Conservation (phyloP, 2,888 invertebrate species). For the Nineta flava region DNA sequence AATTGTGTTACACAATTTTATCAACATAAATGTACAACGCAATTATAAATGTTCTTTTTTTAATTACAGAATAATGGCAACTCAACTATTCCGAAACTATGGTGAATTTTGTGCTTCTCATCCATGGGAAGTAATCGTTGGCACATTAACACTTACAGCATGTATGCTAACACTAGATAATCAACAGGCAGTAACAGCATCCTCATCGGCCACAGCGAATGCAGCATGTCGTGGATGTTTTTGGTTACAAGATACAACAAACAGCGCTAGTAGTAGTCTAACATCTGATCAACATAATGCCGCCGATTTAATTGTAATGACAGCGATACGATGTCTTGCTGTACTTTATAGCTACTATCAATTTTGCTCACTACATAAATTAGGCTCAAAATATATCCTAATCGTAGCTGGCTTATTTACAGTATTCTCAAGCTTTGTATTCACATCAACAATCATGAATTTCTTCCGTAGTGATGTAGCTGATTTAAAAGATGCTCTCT, state of each 20-base stretch:
- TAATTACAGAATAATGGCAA: conserved; percentile 26
- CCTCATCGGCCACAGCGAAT: conserved; percentile 33
- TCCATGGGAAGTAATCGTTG: conserved; percentile 91
- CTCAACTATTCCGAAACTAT: conserved; percentile 62
- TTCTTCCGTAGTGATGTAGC: conserved; percentile 54
- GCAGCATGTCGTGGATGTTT: conserved; percentile 9
- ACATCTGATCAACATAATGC: conserved; percentile 52
- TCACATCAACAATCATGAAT: conserved; percentile 79
- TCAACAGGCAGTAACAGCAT: conserved; percentile 36
- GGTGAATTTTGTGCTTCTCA: conserved; percentile 86
- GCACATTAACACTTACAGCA: conserved; percentile 63
- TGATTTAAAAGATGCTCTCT: conserved; percentile 66
- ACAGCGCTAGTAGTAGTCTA: background rate
- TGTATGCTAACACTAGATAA: conserved; percentile 64
- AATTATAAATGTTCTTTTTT: background rate
- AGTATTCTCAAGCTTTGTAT: conserved; percentile 84
- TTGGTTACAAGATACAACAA: conserved; percentile 4
- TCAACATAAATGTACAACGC: too few species aligned
- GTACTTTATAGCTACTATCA: conserved; percentile 88
- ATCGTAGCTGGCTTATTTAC: conserved; percentile 83
- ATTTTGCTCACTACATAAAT: conserved; percentile 71
- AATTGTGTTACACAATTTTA: too few species aligned
- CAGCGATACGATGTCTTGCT: conserved; percentile 77
- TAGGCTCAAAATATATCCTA: conserved; percentile 75
- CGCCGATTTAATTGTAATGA: conserved; percentile 81